Conservation (phyloP, 2,888 invertebrate genomes). For the Lycia hirtaria region DNA sequence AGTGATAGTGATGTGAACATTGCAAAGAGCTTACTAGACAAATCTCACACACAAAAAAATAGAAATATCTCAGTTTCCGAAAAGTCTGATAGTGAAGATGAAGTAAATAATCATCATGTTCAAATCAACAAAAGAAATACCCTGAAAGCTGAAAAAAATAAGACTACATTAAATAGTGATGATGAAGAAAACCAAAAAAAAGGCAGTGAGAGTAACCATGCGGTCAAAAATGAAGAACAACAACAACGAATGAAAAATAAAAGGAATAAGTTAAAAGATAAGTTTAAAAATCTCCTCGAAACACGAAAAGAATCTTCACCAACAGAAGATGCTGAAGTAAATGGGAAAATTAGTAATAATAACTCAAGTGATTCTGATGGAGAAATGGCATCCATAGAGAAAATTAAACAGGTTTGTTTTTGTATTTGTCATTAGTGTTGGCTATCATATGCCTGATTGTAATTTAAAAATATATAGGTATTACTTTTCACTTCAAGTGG, state of each 20-base stretch:
- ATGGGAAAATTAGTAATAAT: constrained; percentile 30
- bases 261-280: constrained; percentile 63
- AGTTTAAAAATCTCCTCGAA: constrained; percentile 62
- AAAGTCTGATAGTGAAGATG: constrained; percentile 4
- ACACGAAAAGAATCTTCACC: constrained; percentile 47
- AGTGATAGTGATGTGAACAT: constrained; percentile 35
- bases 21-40: constrained; percentile 35
- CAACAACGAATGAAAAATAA: constrained; percentile 64
- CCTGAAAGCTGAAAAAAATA: not conserved
- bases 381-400: constrained; percentile 51
- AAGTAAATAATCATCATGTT: not conserved
- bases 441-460: not conserved
- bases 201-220: constrained; percentile 22
- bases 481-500: not conserved
- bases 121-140: not conserved
- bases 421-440: too few relatives aligned
- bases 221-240: constrained; percentile 52
- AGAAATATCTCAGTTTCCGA: constrained; percentile 42
- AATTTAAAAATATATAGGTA: not conserved
- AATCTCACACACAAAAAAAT: constrained; percentile 40
- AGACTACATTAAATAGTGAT: not conserved
- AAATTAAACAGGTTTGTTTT: constrained; percentile 64
- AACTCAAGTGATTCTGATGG: constrained; percentile 49
- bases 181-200: constrained; percentile 16
- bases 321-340: constrained; percentile 33